phyloP scores from a whole-genome alignment of 2,113 vertebrate genomes.

The Salvelinus namaycush region DNA sequence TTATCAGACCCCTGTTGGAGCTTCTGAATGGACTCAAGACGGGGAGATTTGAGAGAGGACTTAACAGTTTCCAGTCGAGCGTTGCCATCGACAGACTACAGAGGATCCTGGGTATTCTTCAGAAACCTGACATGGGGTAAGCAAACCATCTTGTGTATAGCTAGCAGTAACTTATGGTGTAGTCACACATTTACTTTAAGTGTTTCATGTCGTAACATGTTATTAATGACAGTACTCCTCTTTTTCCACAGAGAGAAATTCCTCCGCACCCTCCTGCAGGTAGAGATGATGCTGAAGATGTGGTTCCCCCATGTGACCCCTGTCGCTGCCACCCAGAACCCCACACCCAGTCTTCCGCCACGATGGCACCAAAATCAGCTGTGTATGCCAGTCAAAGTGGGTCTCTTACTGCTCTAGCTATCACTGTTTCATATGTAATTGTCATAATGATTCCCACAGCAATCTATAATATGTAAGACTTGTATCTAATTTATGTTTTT shows the following conservation, averaged over 20 bases:
- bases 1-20: conserved; percentile 78
- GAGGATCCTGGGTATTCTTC: conserved; percentile 85
- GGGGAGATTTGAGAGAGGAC: conserved; percentile 84
- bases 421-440: background rate
- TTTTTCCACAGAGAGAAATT: conserved; percentile 77
- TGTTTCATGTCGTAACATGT: background rate
- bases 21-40: conserved; percentile 83
- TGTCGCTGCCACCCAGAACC: conserved; percentile 22
- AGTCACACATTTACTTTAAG: background rate
- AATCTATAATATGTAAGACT: background rate
- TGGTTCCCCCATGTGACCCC: conserved; percentile 82
- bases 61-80: conserved; percentile 88
- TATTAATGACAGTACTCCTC: background rate
- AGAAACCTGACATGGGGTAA: conserved; percentile 89
- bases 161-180: background rate
- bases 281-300: conserved; percentile 85
- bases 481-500: conserved; percentile 9
- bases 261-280: conserved; percentile 83
- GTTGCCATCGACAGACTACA: conserved; percentile 89
- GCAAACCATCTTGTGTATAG: conserved; percentile 4
- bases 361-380: conserved; percentile 69
- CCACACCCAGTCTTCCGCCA: conserved; percentile 13
- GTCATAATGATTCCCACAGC: too few species aligned
- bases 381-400: conserved; percentile 69
- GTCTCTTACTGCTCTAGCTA: background rate